Evolutionary conservation across 2,797 vertebrate species (phyloP).

Genomic region (Leptatherina wallacei): DNA sequence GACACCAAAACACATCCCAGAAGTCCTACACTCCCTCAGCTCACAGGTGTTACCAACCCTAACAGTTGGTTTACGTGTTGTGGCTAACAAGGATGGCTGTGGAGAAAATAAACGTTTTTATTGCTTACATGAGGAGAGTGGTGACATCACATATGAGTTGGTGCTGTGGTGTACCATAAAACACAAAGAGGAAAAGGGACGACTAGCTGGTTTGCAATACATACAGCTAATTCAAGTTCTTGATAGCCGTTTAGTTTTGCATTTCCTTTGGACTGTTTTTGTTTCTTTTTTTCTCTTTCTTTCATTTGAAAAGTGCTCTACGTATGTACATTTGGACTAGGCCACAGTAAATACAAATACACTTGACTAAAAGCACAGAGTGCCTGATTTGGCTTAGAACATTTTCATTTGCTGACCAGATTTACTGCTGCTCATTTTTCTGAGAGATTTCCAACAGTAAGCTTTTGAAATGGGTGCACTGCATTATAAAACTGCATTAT

Average conservation of each 20-base stretch:
- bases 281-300: neutral
- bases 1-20: neutral
- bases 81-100: neutral
- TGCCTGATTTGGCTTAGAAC: constrained; percentile 10
- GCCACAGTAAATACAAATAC: neutral
- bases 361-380: neutral
- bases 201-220: neutral
- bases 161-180: neutral
- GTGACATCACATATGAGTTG: neutral
- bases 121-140: neutral
- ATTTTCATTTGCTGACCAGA: neutral
- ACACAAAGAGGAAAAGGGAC: neutral
- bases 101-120: neutral
- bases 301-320: neutral
- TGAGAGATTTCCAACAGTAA: neutral
- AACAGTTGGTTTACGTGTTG: neutral
- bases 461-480: too few species aligned
- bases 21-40: neutral
- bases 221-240: neutral
- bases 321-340: neutral
- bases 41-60: neutral
- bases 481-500: neutral
- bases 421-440: neutral
- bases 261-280: neutral
- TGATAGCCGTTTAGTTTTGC: neutral